Evolutionary conservation across 2,113 vertebrate species (phyloP).

Genomic region (Mirounga angustirostris): DNA sequence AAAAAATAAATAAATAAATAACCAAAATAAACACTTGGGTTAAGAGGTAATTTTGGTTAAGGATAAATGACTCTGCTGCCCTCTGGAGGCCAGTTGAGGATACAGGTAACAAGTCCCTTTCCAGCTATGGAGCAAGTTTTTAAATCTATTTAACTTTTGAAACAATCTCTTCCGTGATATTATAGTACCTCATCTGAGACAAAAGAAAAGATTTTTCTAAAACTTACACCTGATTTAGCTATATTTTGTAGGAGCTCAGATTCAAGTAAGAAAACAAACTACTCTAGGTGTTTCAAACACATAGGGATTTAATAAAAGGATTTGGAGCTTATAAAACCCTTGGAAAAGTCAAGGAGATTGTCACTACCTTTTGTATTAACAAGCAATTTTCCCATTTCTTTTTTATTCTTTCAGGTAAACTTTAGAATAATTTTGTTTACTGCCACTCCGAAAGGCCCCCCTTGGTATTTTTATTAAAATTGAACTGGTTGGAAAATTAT

Average conservation of each 20-base stretch:
- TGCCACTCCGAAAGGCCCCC: too few relatives aligned
- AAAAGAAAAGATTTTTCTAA: constrained; percentile 15
- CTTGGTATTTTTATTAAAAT: too few relatives aligned
- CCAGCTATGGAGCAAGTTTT: neutral
- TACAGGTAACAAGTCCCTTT: neutral
- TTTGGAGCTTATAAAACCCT: neutral
- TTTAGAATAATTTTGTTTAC: too few relatives aligned
- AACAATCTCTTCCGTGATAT: neutral
- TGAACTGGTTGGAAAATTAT: too few relatives aligned
- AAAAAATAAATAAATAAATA: neutral
- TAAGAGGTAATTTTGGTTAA: neutral
- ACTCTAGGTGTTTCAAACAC: neutral
- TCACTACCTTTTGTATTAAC: too few relatives aligned
- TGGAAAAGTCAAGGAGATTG: too few relatives aligned
- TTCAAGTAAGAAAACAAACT: neutral
- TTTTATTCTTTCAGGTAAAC: too few relatives aligned
- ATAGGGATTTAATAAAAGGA: neutral
- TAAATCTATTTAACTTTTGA: neutral
- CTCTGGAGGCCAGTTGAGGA: constrained; percentile 65
- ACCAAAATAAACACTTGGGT: fast-evolving
- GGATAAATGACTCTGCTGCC: constrained; percentile 69
- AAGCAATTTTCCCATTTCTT: too few relatives aligned
- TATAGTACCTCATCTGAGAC: constrained; percentile 19
- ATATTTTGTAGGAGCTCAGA: neutral
- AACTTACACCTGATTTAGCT: neutral